phyloP scores from a whole-genome alignment of 2,888 invertebrate genomes.

The Apodemia zela region DNA sequence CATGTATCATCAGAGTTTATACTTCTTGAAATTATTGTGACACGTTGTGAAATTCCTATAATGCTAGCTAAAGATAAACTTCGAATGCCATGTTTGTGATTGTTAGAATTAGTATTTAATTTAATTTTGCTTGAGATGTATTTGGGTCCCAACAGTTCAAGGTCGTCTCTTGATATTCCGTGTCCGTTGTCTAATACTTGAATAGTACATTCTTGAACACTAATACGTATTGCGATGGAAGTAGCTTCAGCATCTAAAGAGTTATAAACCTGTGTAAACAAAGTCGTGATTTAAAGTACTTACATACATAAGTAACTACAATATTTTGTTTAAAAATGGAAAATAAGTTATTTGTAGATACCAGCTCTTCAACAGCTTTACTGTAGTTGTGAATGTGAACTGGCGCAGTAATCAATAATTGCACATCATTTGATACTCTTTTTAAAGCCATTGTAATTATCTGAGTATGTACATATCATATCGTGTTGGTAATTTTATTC shows the following conservation, averaged over 20 bases:
- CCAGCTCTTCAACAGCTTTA: conserved; percentile 84
- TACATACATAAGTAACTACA: too few species aligned
- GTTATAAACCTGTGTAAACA: conserved; percentile 81
- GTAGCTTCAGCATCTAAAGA: conserved; percentile 85
- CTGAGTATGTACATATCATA: too few species aligned
- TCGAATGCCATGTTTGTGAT: conserved; percentile 82
- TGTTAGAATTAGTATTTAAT: not conserved
- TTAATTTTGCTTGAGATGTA: conserved; percentile 82
- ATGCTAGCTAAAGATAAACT: conserved; percentile 86
- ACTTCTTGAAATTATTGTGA: conserved; percentile 81
- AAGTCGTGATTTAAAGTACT: not conserved
- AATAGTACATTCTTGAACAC: conserved; percentile 80
- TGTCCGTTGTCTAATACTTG: conserved; percentile 89
- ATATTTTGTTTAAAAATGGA: not conserved
- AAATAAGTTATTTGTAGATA: conserved; percentile 38
- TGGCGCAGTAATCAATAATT: conserved; percentile 78
- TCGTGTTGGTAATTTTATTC: too few species aligned
- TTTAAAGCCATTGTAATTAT: conserved; percentile 45
- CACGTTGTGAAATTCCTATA: conserved; percentile 70
- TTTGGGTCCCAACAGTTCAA: conserved; percentile 80
- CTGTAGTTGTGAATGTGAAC: conserved; percentile 75
- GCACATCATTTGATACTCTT: conserved; percentile 62
- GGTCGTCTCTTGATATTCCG: conserved; percentile 81
- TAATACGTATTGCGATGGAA: conserved; percentile 84
- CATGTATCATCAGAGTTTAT: conserved; percentile 69